These are phyloP conservation scores for Clarias platycephalus DNA, from an alignment of 2,797 vertebrate species.

Conservation along the genomic window DNA sequence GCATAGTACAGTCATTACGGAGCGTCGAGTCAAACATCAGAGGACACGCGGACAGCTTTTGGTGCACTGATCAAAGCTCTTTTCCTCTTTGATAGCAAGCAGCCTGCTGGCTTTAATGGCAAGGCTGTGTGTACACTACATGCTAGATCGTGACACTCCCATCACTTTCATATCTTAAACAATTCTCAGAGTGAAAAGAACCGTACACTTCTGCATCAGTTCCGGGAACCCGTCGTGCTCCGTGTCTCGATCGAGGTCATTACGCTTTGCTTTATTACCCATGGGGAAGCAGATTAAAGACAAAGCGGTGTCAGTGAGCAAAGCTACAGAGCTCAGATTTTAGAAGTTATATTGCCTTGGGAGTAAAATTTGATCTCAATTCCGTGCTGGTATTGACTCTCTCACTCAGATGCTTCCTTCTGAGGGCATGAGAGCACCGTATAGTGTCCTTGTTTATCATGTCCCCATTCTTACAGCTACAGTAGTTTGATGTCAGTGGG, in stretches of 20 bases:
- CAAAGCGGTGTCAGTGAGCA: not conserved
- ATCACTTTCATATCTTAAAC: slow-evolving; percentile 3
- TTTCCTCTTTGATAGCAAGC: slow-evolving; percentile 28
- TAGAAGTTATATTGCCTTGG: not conserved
- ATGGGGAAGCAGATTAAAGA: slow-evolving; percentile 13
- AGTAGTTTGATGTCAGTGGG: not conserved
- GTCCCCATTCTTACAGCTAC: not conserved
- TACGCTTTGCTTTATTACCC: slow-evolving; percentile 19
- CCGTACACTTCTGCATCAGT: not conserved
- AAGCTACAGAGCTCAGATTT: slow-evolving; percentile 3
- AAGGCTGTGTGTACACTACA: not conserved
- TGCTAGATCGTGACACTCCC: not conserved
- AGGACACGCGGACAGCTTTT: slow-evolving; percentile 1
- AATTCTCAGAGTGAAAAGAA: not conserved
- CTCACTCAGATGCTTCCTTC: not conserved
- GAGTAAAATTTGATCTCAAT: slow-evolving; percentile 9
- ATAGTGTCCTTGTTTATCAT: slow-evolving; percentile 1
- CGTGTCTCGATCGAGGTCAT: not conserved
- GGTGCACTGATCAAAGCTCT: slow-evolving; percentile 31
- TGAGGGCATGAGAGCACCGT: not conserved
- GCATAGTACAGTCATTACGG: slow-evolving; percentile 19
- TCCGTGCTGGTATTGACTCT: not conserved
- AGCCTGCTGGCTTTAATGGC: slow-evolving; percentile 18
- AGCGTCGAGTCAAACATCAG: slow-evolving; percentile 31
- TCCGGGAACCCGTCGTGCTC: not conserved